Evolutionary conservation across 1,140 invertebrate genomes (phyloP).

Genomic region (Asbolus verrucosus): DNA sequence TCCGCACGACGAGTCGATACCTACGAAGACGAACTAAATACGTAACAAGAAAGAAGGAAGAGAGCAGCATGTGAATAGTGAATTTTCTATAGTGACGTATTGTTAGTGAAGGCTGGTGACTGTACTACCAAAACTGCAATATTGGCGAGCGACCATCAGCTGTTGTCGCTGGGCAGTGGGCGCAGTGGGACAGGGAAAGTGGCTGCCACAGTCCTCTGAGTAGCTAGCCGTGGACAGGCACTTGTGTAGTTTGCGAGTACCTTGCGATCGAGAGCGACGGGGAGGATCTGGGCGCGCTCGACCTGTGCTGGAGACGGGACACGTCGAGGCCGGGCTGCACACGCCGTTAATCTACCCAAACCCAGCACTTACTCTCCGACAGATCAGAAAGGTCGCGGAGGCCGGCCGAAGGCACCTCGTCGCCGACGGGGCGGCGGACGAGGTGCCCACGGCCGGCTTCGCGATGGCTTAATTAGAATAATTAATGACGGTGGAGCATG

Average conservation of each 20-base stretch:
- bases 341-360: constrained; percentile 63
- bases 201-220: constrained; percentile 71
- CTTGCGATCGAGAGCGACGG: constrained; percentile 85
- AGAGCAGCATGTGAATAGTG: constrained; percentile 34
- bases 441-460: constrained; percentile 6
- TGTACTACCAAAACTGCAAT: constrained; percentile 94
- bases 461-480: background rate
- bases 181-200: constrained; percentile 55
- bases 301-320: constrained; percentile 60
- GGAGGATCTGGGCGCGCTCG: constrained; percentile 63
- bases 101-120: constrained; percentile 65
- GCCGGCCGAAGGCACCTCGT: constrained; percentile 6
- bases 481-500: constrained; percentile 23
- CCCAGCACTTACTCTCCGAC: constrained; percentile 54
- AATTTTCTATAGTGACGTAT: constrained; percentile 35
- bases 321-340: constrained; percentile 64
- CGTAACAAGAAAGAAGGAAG: constrained; percentile 34
- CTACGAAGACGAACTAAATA: constrained; percentile 25
- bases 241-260: constrained; percentile 90
- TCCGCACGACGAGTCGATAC: constrained; percentile 15
- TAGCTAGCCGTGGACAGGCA: constrained; percentile 85
- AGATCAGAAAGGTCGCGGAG: constrained; percentile 21
- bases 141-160: constrained; percentile 84
- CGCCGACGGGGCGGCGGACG: background rate
- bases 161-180: constrained; percentile 66